Conservation (phyloP, 1,140 invertebrate genomes). For the Cyphomyrmex costatus region DNA sequence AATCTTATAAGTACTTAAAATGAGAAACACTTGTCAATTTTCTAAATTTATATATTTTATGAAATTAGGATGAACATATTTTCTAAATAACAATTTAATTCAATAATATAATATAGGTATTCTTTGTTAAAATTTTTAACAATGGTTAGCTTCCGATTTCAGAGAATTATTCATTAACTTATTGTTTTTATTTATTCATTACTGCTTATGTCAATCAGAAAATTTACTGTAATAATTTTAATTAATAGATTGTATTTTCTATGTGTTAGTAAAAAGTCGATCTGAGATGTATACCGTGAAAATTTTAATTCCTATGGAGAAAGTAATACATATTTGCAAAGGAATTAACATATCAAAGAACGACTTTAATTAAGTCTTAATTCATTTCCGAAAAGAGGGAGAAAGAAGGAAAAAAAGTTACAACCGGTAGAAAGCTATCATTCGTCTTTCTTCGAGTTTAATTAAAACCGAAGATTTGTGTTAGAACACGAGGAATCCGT, state of each 20-base stretch:
- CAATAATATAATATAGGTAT: not conserved
- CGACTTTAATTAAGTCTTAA: constrained; percentile 86
- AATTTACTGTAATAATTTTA: not conserved
- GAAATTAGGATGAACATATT: not conserved
- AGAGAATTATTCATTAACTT: not conserved
- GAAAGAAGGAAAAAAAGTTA: constrained; percentile 70
- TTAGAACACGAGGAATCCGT: constrained; percentile 46
- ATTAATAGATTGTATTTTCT: constrained; percentile 14
- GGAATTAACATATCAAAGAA: constrained; percentile 87
- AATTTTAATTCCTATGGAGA: constrained; percentile 68
- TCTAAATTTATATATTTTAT: not conserved
- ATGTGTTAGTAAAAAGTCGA: not conserved
- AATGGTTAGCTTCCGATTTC: not conserved
- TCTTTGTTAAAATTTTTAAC: not conserved
- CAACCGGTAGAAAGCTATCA: constrained; percentile 40
- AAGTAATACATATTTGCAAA: constrained; percentile 84
- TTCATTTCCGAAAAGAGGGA: constrained; percentile 84
- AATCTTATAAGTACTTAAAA: not conserved
- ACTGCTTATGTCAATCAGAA: not conserved
- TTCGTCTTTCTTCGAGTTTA: constrained; percentile 81
- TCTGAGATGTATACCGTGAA: constrained; percentile 48
- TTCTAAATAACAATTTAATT: not conserved
- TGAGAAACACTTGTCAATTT: not conserved
- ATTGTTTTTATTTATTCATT: not conserved
- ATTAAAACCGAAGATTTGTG: constrained; percentile 83